Base-by-base conservation (phyloP, 2,888 invertebrate species). In the Leptopilina myrica region DNA sequence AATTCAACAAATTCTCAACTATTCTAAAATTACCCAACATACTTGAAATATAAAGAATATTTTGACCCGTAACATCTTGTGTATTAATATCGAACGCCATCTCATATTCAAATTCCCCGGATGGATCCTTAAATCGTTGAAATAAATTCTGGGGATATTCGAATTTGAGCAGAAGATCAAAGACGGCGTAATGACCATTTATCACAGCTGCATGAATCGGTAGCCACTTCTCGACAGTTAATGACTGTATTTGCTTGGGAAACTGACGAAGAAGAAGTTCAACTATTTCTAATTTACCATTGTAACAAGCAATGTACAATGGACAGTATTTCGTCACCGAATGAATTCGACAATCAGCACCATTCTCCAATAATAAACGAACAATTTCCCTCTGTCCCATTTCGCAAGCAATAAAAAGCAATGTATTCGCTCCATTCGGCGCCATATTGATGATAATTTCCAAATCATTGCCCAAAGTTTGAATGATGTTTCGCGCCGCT, bases 71-170 rank as follows among this genome's bases (percentile, higher is more conserved):
- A 5, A 96, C 97, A 92, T 98, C 98, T 84, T 96, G 94, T 66
- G 96, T 95, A 92, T 99, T 99, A 75, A 98, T 94, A 92, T 99
- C 98, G 90, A 98, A 98, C n/a, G 98, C 95, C 91, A 96, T 94
- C 40, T 94, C 94, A 93, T 97, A 99, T 90, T 97, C 96, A 94
- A 95, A 96, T 78, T 95, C 94, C 20, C 96, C 96, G 2, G 94
- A 93, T 56, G 93, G 92, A 89, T 97, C 97, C 78, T 95, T 93
- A 87, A 83, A 84, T 87, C 94, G 94, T 82, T 94, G 93, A 87
- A 95, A 92, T 76, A 95, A 91, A 86, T 94, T 92, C 49, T 94
- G 93, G 0, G 98, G 97, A 92, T 98, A 99, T 0, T 95, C 93
- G 90, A 95, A 96, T 86, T 95, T 94, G 12, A 99, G 94, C 12